phyloP scores from a whole-genome alignment of 1,140 invertebrate species.

The Panagrolaimus sp. region DNA sequence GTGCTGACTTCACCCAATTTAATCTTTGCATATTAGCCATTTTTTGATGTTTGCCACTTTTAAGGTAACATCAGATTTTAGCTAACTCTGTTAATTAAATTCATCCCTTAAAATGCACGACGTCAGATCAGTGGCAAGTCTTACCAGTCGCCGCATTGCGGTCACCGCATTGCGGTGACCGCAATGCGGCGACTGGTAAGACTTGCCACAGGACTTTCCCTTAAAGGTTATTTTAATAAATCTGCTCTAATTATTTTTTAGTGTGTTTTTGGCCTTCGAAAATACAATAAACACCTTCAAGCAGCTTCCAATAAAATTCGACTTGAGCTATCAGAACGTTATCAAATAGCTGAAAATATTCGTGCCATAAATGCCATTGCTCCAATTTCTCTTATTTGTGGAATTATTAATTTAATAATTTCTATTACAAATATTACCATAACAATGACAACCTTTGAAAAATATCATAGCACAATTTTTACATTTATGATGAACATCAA shows the following conservation, averaged over 20 bases:
- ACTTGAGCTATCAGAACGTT: neutral
- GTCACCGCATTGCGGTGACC: no score
- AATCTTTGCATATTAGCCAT: no score
- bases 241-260: neutral
- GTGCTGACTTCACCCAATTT: no score
- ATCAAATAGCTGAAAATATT: neutral
- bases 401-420: neutral
- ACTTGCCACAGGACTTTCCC: no score
- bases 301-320: neutral
- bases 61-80: no score
- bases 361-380: neutral
- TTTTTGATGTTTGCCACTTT: no score
- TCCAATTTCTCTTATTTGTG: neutral
- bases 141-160: no score
- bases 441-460: neutral
- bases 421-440: neutral
- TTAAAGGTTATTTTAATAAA: neutral
- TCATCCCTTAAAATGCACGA: no score
- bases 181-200: no score
- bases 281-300: neutral
- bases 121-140: no score
- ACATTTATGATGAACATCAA: constrained; percentile 6
- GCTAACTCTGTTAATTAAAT: no score
- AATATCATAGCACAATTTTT: neutral
- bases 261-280: neutral